These are phyloP conservation scores for Apistogramma diplotaenia DNA, from an alignment of 2,113 vertebrate genomes.

Conservation along the genomic window DNA sequence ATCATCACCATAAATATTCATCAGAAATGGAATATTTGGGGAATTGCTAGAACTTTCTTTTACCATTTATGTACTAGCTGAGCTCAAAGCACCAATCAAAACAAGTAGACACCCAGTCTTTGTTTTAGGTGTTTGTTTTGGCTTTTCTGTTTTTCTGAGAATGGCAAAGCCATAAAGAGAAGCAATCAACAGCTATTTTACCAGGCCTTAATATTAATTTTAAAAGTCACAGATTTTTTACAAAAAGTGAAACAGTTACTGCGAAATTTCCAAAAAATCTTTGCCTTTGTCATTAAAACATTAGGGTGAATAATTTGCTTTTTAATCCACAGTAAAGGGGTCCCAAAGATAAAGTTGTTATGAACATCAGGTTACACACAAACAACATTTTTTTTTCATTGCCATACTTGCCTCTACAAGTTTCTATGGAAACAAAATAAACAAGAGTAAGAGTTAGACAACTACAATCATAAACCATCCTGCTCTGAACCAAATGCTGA, in stretches of 20 bases:
- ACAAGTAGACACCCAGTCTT: background rate
- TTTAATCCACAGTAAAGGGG: conserved; percentile 49
- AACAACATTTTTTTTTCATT: conserved; percentile 66
- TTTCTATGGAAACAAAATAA: conserved; percentile 95
- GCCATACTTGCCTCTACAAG: conserved; percentile 96
- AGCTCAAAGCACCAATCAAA: background rate
- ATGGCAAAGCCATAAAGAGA: background rate
- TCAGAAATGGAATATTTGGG: background rate
- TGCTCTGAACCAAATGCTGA: conserved; percentile 20
- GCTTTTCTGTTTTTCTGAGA: background rate
- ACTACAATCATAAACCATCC: conserved; percentile 25
- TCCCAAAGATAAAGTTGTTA: conserved; percentile 69
- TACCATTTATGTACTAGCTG: background rate
- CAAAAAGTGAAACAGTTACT: background rate
- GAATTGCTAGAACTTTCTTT: background rate
- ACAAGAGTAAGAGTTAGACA: conserved; percentile 82
- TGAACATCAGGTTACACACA: conserved; percentile 71
- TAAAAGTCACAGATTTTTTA: background rate
- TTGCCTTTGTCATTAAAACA: conserved; percentile 41
- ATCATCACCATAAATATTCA: background rate
- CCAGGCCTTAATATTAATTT: background rate
- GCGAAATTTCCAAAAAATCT: background rate
- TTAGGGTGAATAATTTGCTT: conserved; percentile 65
- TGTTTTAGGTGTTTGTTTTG: background rate
- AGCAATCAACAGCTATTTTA: background rate